phyloP scores from a whole-genome alignment of 2,797 vertebrate genomes.

The Macroramphosus scolopax region DNA sequence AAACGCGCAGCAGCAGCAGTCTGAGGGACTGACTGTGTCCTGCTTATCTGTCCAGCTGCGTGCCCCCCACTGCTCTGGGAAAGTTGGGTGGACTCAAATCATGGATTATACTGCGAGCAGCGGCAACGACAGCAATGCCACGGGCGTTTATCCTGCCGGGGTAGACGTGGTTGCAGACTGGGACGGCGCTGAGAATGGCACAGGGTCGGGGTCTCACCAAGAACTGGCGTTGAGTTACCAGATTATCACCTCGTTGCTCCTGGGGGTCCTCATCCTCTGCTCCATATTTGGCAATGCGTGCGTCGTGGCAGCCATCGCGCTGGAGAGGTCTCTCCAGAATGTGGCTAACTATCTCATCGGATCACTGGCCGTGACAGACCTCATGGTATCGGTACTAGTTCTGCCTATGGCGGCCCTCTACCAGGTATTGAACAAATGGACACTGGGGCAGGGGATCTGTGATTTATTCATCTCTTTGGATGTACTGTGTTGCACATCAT shows the following conservation, averaged over 20 bases:
- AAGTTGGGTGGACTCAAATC: constrained; percentile 56
- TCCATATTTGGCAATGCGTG: constrained; percentile 93
- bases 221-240: constrained; percentile 87
- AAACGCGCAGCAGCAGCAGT: constrained; percentile 54
- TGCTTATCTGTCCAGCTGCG: constrained; percentile 20
- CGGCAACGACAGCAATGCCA: constrained; percentile 79
- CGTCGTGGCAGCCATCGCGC: constrained; percentile 91
- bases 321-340: constrained; percentile 95
- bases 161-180: constrained; percentile 62
- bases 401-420: constrained; percentile 97
- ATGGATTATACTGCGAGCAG: constrained; percentile 81
- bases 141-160: constrained; percentile 57
- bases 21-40: constrained; percentile 65
- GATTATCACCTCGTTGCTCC: constrained; percentile 88
- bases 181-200: constrained; percentile 68
- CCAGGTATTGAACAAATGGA: constrained; percentile 98
- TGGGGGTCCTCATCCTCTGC: constrained; percentile 90
- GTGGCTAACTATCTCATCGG: constrained; percentile 98
- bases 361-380: constrained; percentile 94
- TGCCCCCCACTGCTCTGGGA: constrained; percentile 36
- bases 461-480: constrained; percentile 96
- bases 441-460: constrained; percentile 92
- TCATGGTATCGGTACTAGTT: constrained; percentile 97
- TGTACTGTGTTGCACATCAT: constrained; percentile 96
- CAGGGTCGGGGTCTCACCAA: constrained; percentile 52